These are phyloP conservation scores for Eilema sororculum DNA, from an alignment of 2,888 invertebrate genomes.

Conservation along the genomic window DNA sequence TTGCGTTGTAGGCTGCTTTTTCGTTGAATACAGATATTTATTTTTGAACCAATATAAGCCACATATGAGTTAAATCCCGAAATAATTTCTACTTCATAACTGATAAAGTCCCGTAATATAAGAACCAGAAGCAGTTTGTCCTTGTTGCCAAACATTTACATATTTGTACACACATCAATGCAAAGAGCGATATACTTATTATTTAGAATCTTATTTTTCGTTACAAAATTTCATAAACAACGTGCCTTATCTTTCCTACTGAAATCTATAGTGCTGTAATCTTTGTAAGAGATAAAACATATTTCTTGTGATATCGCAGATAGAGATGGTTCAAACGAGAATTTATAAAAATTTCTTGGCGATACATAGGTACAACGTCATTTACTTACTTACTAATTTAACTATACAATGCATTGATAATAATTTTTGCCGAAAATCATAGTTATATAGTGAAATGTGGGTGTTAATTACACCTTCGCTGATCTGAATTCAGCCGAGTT, in stretches of 20 bases:
- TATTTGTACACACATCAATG: no score
- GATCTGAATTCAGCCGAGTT: no score
- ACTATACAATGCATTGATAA: slow-evolving; percentile 30
- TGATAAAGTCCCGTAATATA: no score
- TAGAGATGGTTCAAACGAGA: slow-evolving; percentile 22
- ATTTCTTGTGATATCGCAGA: slow-evolving; percentile 47
- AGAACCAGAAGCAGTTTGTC: no score
- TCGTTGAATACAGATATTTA: neutral
- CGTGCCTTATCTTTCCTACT: slow-evolving; percentile 33
- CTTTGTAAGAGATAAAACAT: slow-evolving; percentile 49
- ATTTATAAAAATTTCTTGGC: slow-evolving; percentile 24
- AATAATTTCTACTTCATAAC: no score
- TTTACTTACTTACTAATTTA: slow-evolving; percentile 1
- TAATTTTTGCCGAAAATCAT: neutral
- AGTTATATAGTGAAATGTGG: no score
- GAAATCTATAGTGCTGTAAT: slow-evolving; percentile 52
- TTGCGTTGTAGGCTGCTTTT: neutral
- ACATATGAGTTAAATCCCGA: neutral
- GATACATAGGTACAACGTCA: slow-evolving; percentile 22
- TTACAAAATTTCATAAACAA: neutral
- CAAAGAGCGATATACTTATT: no score
- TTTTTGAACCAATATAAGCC: neutral
- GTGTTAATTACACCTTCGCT: no score
- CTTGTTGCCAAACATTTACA: no score
- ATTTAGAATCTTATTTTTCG: no score